These are phyloP conservation scores for Vulpes vulpes DNA, from an alignment of 2,113 vertebrate species.

Conservation along the genomic window DNA sequence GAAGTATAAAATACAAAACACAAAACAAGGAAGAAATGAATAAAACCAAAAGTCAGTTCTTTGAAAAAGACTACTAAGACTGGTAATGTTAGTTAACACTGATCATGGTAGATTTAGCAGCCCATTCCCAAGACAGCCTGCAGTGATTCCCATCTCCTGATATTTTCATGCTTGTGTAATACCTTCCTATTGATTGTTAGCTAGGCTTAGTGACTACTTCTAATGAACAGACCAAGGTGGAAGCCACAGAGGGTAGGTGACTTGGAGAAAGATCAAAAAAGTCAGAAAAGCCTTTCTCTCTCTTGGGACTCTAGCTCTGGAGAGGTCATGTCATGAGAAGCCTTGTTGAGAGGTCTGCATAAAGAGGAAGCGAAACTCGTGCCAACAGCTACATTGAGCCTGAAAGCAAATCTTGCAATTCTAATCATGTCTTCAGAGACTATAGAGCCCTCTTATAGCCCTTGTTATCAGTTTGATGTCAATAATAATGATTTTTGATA, in stretches of 20 bases:
- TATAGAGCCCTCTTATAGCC: neutral
- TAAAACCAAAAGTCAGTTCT: neutral
- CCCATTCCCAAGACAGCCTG: neutral
- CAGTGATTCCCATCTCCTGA: neutral
- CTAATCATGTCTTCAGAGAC: neutral
- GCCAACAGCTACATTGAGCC: neutral
- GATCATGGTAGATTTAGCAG: neutral
- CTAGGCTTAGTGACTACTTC: neutral
- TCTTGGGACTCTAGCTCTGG: neutral
- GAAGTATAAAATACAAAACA: neutral
- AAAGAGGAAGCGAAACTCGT: neutral
- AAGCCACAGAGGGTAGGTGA: neutral
- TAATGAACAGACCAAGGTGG: neutral
- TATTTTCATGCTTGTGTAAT: neutral
- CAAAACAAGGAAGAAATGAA: constrained; percentile 10
- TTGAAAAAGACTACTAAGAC: neutral
- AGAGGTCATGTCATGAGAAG: neutral
- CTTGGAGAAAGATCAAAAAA: neutral
- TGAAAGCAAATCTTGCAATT: neutral
- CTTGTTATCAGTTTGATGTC: neutral
- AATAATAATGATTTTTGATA: constrained; percentile 7
- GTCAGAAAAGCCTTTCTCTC: neutral
- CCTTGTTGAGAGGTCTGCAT: neutral
- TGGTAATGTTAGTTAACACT: neutral
- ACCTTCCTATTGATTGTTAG: neutral